phyloP scores from a whole-genome alignment of 2,113 vertebrate genomes.

The Siniperca chuatsi region DNA sequence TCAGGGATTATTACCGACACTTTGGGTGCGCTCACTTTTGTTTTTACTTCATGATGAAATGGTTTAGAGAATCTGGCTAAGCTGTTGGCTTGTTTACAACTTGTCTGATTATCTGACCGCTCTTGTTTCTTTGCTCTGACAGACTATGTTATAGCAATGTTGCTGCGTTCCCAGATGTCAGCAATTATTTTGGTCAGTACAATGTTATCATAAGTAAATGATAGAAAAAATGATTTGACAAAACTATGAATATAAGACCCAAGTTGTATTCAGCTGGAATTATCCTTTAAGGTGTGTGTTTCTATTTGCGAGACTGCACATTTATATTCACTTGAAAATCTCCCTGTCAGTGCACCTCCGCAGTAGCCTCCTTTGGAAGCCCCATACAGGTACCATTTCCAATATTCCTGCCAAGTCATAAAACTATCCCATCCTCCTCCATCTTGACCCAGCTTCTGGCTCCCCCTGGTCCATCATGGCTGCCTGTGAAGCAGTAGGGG shows the following conservation, averaged over 20 bases:
- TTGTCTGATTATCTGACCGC: neutral
- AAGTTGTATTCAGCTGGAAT: neutral
- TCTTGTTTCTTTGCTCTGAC: neutral
- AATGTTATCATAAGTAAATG: neutral
- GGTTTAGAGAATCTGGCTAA: neutral
- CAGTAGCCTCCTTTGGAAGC: slow-evolving; percentile 18
- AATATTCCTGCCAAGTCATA: slow-evolving; percentile 59
- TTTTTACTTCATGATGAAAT: neutral
- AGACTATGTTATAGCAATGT: neutral
- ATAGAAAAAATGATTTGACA: neutral
- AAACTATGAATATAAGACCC: neutral
- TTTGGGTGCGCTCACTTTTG: neutral
- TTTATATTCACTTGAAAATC: slow-evolving; percentile 13
- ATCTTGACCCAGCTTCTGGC: slow-evolving; percentile 48
- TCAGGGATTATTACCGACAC: neutral
- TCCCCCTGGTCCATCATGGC: slow-evolving; percentile 56
- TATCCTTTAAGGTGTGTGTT: slow-evolving; percentile 1
- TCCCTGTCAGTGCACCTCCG: neutral
- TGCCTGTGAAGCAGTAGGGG: slow-evolving; percentile 59
- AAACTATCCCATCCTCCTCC: slow-evolving; percentile 54
- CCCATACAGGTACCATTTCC: slow-evolving; percentile 41
- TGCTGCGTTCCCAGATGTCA: neutral
- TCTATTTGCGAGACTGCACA: slow-evolving; percentile 12
- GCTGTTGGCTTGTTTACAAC: neutral
- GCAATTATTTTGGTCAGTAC: neutral